Percentiles rank a stretch among this genome's conserved stretches.
Evolutionary conservation across 2,797 vertebrate genomes (phyloP).

Genomic region (Takifugu rubripes): DNA sequence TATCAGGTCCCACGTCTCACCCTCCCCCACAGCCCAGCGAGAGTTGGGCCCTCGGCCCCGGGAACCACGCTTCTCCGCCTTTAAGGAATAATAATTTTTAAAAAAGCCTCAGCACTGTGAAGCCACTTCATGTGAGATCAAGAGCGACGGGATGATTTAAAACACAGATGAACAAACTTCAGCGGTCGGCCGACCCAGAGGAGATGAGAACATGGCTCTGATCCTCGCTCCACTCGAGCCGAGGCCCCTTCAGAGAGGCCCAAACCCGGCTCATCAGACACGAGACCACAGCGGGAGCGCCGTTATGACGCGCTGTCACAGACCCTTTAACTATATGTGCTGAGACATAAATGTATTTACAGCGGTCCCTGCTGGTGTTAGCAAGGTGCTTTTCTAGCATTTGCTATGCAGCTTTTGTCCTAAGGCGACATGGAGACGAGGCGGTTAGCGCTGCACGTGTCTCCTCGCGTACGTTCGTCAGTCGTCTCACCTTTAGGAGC

Average conservation of each 20-base stretch:
- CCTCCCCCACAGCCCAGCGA: neutral
- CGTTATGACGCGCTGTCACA: constrained; percentile 17
- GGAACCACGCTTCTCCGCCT: constrained; percentile 39
- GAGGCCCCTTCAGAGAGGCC: constrained; percentile 62
- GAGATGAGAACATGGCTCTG: constrained; percentile 53
- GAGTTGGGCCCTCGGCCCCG: constrained; percentile 26
- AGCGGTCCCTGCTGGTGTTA: constrained; percentile 29
- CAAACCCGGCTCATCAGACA: constrained; percentile 38
- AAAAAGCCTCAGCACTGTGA: constrained; percentile 58
- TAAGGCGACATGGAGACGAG: constrained; percentile 31
- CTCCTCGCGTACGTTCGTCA: constrained; percentile 25
- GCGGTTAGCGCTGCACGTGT: constrained; percentile 17
- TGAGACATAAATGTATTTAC: constrained; percentile 1
- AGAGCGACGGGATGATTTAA: constrained; percentile 67
- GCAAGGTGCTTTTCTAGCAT: constrained; percentile 50
- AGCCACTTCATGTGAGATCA: constrained; percentile 62
- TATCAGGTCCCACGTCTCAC: constrained; percentile 51
- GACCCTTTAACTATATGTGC: constrained; percentile 1
- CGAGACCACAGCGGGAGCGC: constrained; percentile 43
- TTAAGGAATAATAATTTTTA: constrained; percentile 54
- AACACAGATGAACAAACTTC: constrained; percentile 68
- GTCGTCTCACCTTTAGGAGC: constrained; percentile 44
- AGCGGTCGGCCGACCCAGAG: constrained; percentile 55
- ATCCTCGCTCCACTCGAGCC: constrained; percentile 46
- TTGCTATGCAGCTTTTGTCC: constrained; percentile 34